Percentiles rank a stretch among this genome's conserved stretches.
Conservation (phyloP, 2,113 vertebrate genomes). For the Tragelaphus scriptus region DNA sequence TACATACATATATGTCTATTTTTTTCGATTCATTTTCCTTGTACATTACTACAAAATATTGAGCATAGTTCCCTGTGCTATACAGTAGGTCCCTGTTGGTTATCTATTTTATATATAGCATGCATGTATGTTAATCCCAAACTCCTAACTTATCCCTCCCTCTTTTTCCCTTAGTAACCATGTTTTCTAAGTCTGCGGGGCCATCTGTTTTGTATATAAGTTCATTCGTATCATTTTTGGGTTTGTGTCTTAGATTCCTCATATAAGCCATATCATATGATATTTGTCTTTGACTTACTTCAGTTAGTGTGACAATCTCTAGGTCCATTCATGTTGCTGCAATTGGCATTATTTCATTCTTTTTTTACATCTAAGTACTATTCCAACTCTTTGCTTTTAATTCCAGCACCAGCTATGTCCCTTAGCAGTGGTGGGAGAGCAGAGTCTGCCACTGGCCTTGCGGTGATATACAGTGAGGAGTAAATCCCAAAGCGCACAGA, state of each 20-base stretch:
- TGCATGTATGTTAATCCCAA: background rate
- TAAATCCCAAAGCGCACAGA: background rate
- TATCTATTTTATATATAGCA: background rate
- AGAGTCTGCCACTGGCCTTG: background rate
- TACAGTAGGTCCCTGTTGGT: background rate
- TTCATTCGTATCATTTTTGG: background rate
- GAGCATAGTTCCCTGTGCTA: background rate
- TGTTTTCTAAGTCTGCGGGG: background rate
- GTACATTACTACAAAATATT: background rate
- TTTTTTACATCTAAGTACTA: background rate
- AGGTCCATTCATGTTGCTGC: background rate
- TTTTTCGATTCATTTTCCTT: background rate
- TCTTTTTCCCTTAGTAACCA: background rate
- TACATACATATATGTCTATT: background rate
- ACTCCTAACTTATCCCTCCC: background rate
- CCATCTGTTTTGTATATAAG: background rate
- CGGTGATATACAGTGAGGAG: background rate
- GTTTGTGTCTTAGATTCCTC: background rate
- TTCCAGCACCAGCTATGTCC: background rate
- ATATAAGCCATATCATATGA: background rate
- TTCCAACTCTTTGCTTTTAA: background rate
- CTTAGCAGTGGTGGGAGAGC: background rate
- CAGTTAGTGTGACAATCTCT: background rate
- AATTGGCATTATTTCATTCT: background rate
- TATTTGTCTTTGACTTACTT: background rate